Base-by-base conservation (phyloP, 2,888 invertebrate species). In the Machimus rusticus region DNA sequence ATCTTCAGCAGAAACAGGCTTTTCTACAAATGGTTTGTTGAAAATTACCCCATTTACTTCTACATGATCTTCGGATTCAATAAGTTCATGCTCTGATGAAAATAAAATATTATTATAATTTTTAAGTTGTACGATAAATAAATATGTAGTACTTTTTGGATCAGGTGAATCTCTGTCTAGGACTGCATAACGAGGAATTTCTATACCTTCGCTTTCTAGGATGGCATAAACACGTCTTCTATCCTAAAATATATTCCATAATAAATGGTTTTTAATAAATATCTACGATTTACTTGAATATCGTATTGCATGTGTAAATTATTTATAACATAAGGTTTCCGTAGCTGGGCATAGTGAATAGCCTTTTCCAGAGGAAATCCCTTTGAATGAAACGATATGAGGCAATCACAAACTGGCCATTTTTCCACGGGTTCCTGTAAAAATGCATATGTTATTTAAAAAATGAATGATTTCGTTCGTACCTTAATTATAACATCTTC, bases 1-100 rank as follows among this genome's bases (percentile, higher is more conserved):
- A 93, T 99, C 99, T 93, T 99, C 99, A 0, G 99, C 99, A 31
- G 98, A 98, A 8, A 99, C 98, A 0, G 99, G 99, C 92, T 99
- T 99, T 93, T 99, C 99, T 28, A 99, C 99, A 93, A 99, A 99
- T 0, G 99, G 99, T 91, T 99, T 99, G 91, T 98, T 98, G 92
- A 99, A 99, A 31, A 96, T 96, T 39, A 97, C 95, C 6, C 98
- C 98, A 92, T 99, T 98, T 78, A 99, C 98, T 93, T 99, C 99
- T 4, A 99, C 98, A 90, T 98, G 98, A 93, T 99, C 99, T 92
- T 99, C 99, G 0, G 97, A 97, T 93, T 99, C 99, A 79, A 98
- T 96, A 87, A 98, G 93, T 92, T 97, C 97, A 92, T 97, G 97
- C 93, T 97, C 98, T 98, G 91, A 88, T 92, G 92, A 89, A 78